Evolutionary conservation across 2,888 invertebrate species (phyloP).

Genomic region (Pterostichus madidus): DNA sequence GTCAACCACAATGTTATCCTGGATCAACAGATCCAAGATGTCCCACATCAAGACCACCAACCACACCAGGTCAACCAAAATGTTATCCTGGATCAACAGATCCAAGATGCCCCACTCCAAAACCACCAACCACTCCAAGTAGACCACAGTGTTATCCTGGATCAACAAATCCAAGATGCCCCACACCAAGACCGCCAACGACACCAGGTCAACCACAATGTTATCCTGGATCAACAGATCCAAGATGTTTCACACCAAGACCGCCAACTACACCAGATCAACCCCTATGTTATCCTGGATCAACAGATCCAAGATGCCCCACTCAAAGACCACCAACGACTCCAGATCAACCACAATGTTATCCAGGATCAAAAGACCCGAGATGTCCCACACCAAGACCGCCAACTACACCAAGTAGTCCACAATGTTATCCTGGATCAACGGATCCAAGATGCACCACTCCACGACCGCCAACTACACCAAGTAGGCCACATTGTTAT

Average conservation of each 20-base stretch:
- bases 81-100: constrained; percentile 73
- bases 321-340: constrained; percentile 66
- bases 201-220: constrained; percentile 74
- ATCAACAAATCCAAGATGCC: constrained; percentile 70
- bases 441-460: constrained; percentile 73
- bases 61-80: constrained; percentile 67
- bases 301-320: constrained; percentile 70
- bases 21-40: constrained; percentile 73
- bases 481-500: too few species aligned
- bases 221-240: constrained; percentile 70
- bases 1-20: constrained; percentile 70
- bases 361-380: constrained; percentile 70
- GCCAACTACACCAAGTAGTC: constrained; percentile 69
- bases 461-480: too few species aligned
- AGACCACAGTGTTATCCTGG: constrained; percentile 72
- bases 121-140: constrained; percentile 66
- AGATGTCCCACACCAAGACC: constrained; percentile 53
- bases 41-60: constrained; percentile 70
- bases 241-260: constrained; percentile 69
- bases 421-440: constrained; percentile 75
- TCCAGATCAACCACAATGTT: constrained; percentile 36
- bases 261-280: constrained; percentile 32
- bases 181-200: constrained; percentile 70
- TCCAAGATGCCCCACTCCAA: constrained; percentile 72
- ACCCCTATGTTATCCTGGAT: constrained; percentile 71